Base-by-base conservation (phyloP, 2,888 invertebrate genomes). In the Stomorhina lunata region DNA sequence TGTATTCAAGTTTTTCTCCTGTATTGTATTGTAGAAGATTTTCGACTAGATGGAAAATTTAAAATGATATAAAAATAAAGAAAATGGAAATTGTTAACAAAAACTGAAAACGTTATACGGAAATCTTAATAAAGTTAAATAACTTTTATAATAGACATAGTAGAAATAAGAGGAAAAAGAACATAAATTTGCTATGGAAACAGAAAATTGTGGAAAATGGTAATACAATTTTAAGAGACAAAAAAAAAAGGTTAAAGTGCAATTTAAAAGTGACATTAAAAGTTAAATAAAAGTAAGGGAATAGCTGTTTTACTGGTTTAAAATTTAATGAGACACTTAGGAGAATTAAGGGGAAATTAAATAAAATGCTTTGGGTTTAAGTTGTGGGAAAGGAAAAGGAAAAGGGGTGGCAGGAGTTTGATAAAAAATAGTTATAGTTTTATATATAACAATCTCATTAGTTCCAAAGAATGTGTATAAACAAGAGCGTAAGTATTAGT, bases 91-190 rank as follows among this genome's bases (percentile, higher is more conserved):
- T 20, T 5, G 10, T 53, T n/a, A 43, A 43, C 4, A 65, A 57
- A 37, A 40, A 53, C 17, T 29, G n/a, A 73, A 73, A 40, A 40
- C 48, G 32, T 82, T 71, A 79, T 75, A 71, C 69, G 81, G 69
- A 69, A 82, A 82, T 79, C 65, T 82, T 82, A 79, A 75, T 79
- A 81, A 78, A 78, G 68, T 78, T 81, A 79, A 82, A 79, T 75
- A 71, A 75, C 43, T 68, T 83, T 77, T 72, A 80, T n/a, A n/a
- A n/a, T 68, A 34, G 68, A 55, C 57, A 73, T 27, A 25, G n/a
- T 73, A 59, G 53, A 78, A 73, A 81, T 78, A n/a, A n/a, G n/a
- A n/a, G n/a, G 59, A 71, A 10, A 25, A 32, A 71, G 45, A 45
- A 53, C 29, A 45, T 37, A 20, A 79, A 73, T 40, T 25, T 32